These are phyloP conservation scores for Girardinus metallicus DNA, from an alignment of 2,797 vertebrate species.

Conservation along the genomic window DNA sequence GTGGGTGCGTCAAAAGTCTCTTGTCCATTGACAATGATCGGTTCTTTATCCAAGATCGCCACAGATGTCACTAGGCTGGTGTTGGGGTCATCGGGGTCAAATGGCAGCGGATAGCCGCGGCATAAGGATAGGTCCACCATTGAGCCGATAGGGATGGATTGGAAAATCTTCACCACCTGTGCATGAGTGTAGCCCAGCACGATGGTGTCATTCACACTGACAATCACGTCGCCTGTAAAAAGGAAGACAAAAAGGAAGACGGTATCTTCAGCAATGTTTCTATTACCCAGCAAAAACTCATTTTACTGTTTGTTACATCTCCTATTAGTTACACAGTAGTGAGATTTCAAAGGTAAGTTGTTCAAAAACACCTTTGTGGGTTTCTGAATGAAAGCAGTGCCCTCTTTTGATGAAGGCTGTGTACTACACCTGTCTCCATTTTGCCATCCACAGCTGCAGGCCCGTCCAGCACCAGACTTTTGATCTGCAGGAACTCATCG, in stretches of 20 bases:
- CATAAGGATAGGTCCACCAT: slow-evolving; percentile 97
- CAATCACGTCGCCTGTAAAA: slow-evolving; percentile 93
- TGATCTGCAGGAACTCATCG: slow-evolving; percentile 98
- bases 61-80: slow-evolving; percentile 98
- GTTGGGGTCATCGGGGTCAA: slow-evolving; percentile 98
- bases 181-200: slow-evolving; percentile 98
- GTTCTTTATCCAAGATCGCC: slow-evolving; percentile 97
- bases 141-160: slow-evolving; percentile 97
- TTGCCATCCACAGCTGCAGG: slow-evolving; percentile 96
- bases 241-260: not conserved
- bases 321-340: not conserved
- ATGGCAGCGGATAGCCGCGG: slow-evolving; percentile 97
- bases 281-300: slow-evolving; percentile 7
- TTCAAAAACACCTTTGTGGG: not conserved
- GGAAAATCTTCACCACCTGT: slow-evolving; percentile 99
- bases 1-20: slow-evolving; percentile 90
- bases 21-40: slow-evolving; percentile 97
- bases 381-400: slow-evolving; percentile 60
- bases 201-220: slow-evolving; percentile 96
- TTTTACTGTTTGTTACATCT: slow-evolving; percentile 7
- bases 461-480: slow-evolving; percentile 96
- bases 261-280: slow-evolving; percentile 15
- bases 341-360: slow-evolving; percentile 10
- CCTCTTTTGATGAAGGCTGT: slow-evolving; percentile 39
- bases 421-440: slow-evolving; percentile 95